Conservation (phyloP, 2,888 invertebrate species). For the Calephelis perditalis region DNA sequence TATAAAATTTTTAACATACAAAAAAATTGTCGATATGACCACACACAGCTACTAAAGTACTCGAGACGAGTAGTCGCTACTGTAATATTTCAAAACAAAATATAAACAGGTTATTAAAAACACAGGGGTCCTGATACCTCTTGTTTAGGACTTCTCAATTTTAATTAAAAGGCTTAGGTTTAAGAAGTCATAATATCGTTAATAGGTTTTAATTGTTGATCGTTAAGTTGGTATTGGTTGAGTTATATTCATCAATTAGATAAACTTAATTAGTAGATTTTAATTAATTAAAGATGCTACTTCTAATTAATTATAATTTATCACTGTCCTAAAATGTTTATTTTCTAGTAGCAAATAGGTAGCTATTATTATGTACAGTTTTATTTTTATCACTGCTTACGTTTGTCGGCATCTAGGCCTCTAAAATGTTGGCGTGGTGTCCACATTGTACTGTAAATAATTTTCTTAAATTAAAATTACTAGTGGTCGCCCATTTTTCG, state of each 20-base stretch:
- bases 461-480: no score
- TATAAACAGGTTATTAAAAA: no score
- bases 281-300: conserved; percentile 1
- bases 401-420: not conserved
- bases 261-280: conserved; percentile 2
- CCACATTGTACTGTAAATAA: no score
- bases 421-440: not conserved
- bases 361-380: not conserved
- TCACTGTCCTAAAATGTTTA: not conserved
- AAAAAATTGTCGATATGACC: no score
- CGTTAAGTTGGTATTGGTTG: not conserved
- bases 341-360: conserved; percentile 1
- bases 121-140: no score
- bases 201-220: conserved; percentile 1
- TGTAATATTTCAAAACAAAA: no score
- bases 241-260: conserved; percentile 1
- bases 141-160: no score
- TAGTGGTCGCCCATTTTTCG: no score
- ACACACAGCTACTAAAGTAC: no score
- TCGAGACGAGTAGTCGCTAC: no score
- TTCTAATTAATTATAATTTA: not conserved
- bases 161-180: not conserved
- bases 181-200: not conserved
- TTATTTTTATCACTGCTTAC: not conserved
- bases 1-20: no score